Conservation (phyloP, 2,113 vertebrate species). For the Myiagra hebetior region DNA sequence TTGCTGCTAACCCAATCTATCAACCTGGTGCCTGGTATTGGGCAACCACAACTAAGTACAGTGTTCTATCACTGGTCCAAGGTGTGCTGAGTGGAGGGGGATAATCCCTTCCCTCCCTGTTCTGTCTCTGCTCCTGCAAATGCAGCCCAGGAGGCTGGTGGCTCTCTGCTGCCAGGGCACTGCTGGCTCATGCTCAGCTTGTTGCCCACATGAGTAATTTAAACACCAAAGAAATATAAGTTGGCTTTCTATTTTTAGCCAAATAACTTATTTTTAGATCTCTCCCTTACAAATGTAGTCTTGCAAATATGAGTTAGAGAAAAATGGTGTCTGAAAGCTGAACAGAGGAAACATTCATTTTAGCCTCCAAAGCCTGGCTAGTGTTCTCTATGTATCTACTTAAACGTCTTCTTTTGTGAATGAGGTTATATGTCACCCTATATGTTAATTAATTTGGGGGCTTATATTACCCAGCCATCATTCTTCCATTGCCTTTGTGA, state of each 20-base stretch:
- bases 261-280: background rate
- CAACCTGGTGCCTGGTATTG: background rate
- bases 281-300: background rate
- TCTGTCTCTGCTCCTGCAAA: background rate
- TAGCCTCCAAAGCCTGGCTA: background rate
- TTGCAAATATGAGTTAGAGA: background rate
- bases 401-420: background rate
- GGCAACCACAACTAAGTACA: background rate
- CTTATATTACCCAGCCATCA: background rate
- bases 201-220: background rate
- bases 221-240: background rate
- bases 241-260: background rate
- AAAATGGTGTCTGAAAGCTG: background rate
- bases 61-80: background rate
- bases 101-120: background rate
- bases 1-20: background rate
- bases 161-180: background rate
- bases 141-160: background rate
- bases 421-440: background rate
- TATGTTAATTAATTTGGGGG: background rate
- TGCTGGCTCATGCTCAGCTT: background rate
- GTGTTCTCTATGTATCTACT: background rate
- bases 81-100: background rate
- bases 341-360: background rate
- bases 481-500: background rate